These are phyloP conservation scores for Chelonia mydas DNA, from an alignment of 2,797 vertebrate genomes.

Conservation along the genomic window DNA sequence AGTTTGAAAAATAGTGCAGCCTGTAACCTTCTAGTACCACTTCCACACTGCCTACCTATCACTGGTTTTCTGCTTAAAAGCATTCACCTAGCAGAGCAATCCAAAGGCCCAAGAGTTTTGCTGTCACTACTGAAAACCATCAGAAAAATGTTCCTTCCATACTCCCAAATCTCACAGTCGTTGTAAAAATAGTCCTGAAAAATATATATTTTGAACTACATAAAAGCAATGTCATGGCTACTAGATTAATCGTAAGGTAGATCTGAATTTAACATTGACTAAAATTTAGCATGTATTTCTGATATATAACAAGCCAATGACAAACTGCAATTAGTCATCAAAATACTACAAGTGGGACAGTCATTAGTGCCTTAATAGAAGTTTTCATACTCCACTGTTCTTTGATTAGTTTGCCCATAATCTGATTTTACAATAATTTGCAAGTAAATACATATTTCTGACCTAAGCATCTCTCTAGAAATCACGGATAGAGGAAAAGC, in stretches of 20 bases:
- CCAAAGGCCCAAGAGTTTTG: not conserved
- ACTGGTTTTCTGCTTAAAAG: not conserved
- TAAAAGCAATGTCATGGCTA: not conserved
- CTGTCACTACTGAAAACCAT: too few relatives aligned
- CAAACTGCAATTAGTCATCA: constrained; percentile 18
- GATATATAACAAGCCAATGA: not conserved
- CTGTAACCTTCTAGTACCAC: not conserved
- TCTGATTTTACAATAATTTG: too few relatives aligned
- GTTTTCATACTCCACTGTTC: not conserved
- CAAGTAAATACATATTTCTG: too few relatives aligned
- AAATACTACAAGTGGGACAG: not conserved
- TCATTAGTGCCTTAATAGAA: constrained; percentile 12
- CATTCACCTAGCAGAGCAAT: not conserved
- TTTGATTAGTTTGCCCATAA: not conserved
- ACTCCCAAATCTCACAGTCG: too few relatives aligned
- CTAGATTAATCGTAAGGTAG: not conserved
- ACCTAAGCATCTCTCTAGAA: not conserved
- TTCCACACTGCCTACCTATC: not conserved
- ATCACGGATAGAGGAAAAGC: not conserved
- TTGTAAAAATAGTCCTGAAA: not conserved
- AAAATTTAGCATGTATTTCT: not conserved
- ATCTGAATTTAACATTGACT: not conserved
- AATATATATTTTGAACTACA: not conserved
- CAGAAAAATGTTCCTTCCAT: not conserved
- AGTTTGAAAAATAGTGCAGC: not conserved